These are phyloP conservation scores for Hyposmocoma kahamanoa DNA, from an alignment of 1,140 invertebrate species.

Conservation along the genomic window DNA sequence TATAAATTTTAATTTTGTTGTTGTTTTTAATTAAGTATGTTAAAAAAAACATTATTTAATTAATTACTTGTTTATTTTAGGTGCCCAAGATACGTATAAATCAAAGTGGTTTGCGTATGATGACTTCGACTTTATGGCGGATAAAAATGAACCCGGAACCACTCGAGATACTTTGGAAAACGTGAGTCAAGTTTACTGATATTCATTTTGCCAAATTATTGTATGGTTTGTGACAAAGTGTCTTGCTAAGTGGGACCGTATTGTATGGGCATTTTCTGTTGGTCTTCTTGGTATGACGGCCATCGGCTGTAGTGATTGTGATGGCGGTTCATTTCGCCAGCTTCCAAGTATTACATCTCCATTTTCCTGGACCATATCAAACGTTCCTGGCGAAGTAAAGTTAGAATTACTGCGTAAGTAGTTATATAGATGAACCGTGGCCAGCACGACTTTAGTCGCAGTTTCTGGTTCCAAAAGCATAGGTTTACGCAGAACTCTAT, in stretches of 20 bases:
- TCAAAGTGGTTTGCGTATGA: not conserved
- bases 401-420: not conserved
- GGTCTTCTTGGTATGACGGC: not conserved
- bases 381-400: not conserved
- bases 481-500: slow-evolving; percentile 16
- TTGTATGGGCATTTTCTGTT: not conserved
- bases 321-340: not conserved
- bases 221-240: slow-evolving; percentile 1
- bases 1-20: no score
- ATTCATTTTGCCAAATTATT: slow-evolving; percentile 2
- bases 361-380: not conserved
- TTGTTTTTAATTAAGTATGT: no score
- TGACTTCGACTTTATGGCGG: slow-evolving; percentile 1
- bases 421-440: slow-evolving; percentile 1
- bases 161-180: slow-evolving; percentile 2
- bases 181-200: not conserved
- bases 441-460: slow-evolving; percentile 8
- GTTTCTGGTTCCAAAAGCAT: slow-evolving; percentile 9
- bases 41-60: no score
- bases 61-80: not conserved
- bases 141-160: not conserved
- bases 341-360: not conserved
- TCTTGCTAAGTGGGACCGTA: not conserved
- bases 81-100: not conserved
- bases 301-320: not conserved